phyloP scores from a whole-genome alignment of 2,888 invertebrate genomes.

The Lasiommata megera region DNA sequence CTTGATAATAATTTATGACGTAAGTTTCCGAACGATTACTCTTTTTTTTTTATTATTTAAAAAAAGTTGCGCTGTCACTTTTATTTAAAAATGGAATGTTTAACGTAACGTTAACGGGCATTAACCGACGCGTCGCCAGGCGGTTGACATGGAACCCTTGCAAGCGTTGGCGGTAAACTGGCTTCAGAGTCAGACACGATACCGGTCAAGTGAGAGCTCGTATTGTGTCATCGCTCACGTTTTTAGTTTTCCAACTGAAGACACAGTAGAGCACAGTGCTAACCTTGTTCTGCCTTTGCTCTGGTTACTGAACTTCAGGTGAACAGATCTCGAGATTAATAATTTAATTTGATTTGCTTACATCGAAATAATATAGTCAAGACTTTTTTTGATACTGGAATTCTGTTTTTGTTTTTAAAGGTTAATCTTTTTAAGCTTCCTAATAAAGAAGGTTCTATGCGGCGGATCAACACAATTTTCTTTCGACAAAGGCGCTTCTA shows the following conservation, averaged over 20 bases:
- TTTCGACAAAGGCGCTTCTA: neutral
- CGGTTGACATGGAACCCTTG: constrained; percentile 50
- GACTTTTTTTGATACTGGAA: neutral
- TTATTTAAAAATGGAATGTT: constrained; percentile 29
- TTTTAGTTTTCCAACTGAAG: constrained; percentile 54
- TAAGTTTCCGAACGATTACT: constrained; percentile 15
- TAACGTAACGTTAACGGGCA: constrained; percentile 48
- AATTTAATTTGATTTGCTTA: neutral
- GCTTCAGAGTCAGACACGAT: constrained; percentile 38
- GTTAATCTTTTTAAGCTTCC: neutral
- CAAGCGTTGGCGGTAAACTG: constrained; percentile 65
- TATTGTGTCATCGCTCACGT: constrained; percentile 58
- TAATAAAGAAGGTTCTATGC: neutral
- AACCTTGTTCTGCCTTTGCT: constrained; percentile 23
- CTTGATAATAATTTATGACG: constrained; percentile 34
- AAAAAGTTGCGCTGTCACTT: constrained; percentile 8
- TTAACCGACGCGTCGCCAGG: constrained; percentile 23
- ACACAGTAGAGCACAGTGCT: constrained; percentile 31
- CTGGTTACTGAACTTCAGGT: constrained; percentile 15
- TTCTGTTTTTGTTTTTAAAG: neutral
- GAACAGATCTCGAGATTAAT: neutral
- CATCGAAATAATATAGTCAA: neutral
- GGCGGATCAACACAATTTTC: constrained; percentile 2
- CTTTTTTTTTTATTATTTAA: constrained; percentile 7
- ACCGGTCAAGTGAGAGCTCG: constrained; percentile 64